Conservation (phyloP, 1,140 invertebrate species). For the Polypedilum pembai region DNA sequence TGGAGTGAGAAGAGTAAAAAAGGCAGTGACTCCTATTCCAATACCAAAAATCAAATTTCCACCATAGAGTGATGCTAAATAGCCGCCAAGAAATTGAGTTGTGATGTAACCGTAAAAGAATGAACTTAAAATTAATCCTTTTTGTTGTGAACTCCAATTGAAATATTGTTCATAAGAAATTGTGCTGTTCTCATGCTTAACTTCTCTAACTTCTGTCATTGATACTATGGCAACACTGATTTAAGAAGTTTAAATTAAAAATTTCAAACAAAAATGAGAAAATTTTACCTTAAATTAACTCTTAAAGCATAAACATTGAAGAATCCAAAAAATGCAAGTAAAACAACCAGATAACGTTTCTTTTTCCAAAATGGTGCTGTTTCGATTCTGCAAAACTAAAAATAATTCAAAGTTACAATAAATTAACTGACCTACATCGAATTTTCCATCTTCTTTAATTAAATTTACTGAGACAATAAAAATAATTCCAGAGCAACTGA, state of each 20-base stretch:
- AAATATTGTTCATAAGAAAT: conserved; percentile 55
- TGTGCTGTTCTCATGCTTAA: conserved; percentile 46
- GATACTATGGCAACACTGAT: conserved; percentile 75
- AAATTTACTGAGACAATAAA: too few species aligned
- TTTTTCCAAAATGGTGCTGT: background rate
- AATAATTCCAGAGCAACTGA: too few species aligned
- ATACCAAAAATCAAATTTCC: conserved; percentile 73
- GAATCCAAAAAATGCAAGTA: conserved; percentile 73
- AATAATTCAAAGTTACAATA: background rate
- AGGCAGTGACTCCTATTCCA: conserved; percentile 65
- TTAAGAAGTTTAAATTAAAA: background rate
- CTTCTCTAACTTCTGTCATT: conserved; percentile 57
- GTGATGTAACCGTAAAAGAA: conserved; percentile 83
- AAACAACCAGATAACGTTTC: conserved; percentile 56
- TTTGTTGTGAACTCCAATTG: conserved; percentile 66
- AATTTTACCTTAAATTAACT: conserved; percentile 41
- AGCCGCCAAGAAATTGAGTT: conserved; percentile 79
- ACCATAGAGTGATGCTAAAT: conserved; percentile 68
- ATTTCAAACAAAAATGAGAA: conserved; percentile 44
- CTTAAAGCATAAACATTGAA: conserved; percentile 72
- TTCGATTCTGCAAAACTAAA: background rate
- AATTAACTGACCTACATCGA: too few species aligned
- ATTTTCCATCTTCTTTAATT: too few species aligned
- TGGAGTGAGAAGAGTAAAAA: conserved; percentile 68
- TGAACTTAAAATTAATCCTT: conserved; percentile 72